Evolutionary conservation across 2,797 vertebrate species (phyloP).

Genomic region (Siniperca scherzeri): DNA sequence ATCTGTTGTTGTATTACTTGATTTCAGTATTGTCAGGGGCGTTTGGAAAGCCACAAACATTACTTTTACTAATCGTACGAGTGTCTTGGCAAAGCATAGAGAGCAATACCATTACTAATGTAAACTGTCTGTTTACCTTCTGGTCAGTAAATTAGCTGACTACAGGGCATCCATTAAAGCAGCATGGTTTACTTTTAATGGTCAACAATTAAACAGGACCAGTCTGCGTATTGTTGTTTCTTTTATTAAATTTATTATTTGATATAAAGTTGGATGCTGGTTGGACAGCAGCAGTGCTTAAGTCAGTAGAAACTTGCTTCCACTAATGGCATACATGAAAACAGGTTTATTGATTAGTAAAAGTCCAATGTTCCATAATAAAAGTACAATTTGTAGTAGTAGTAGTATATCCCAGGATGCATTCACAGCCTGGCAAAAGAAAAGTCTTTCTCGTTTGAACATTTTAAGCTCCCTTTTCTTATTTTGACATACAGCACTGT

Average conservation of each 20-base stretch:
- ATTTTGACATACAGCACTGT: constrained; percentile 15
- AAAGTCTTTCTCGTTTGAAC: not conserved
- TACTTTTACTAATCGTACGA: not conserved
- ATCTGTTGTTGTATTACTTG: not conserved
- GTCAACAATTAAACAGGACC: not conserved
- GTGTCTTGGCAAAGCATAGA: not conserved
- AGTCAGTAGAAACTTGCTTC: not conserved
- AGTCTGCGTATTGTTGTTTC: not conserved
- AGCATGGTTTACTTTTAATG: not conserved
- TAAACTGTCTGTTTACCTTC: too few species aligned
- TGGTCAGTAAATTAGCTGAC: too few species aligned
- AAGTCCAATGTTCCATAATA: constrained; percentile 1
- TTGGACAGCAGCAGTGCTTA: not conserved
- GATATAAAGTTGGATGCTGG: not conserved
- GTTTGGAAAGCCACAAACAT: not conserved
- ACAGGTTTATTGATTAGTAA: constrained; percentile 5
- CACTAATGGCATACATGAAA: not conserved
- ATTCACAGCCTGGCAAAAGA: constrained; percentile 12
- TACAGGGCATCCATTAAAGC: too few species aligned
- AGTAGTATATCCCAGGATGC: constrained; percentile 1
- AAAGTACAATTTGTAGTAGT: not conserved
- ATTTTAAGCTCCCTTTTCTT: constrained; percentile 1
- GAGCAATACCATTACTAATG: not conserved
- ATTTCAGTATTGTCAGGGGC: too few species aligned
- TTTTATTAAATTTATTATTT: not conserved